A percentile compares a stretch with the other conserved stretches of the same genome.
Conservation (phyloP, 1,140 invertebrate species). For the Drosophila pachea region DNA sequence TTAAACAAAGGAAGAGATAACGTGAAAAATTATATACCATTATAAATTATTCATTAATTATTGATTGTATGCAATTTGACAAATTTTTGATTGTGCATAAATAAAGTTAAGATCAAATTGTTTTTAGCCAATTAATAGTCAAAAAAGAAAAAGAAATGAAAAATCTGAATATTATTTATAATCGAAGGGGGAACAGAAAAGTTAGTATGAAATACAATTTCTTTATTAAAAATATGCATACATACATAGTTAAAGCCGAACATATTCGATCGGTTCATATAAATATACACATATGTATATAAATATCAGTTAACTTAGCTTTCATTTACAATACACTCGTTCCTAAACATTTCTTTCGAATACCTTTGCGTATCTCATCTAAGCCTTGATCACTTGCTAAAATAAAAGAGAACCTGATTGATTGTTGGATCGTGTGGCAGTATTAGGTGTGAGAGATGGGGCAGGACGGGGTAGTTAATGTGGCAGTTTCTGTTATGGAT, state of each 20-base stretch:
- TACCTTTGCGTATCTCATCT: conserved; percentile 9
- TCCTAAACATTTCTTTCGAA: conserved; percentile 12
- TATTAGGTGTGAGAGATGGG: conserved; percentile 26
- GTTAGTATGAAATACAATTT: conserved; percentile 51
- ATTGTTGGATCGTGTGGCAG: conserved; percentile 47
- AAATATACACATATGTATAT: background rate
- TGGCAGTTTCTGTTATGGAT: conserved; percentile 63
- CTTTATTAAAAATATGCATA: conserved; percentile 63
- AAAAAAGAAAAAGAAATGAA: conserved; percentile 9
- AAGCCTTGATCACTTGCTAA: conserved; percentile 12
- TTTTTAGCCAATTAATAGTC: conserved; percentile 37
- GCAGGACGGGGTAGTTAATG: conserved; percentile 46
- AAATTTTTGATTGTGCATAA: conserved; percentile 55
- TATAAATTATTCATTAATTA: conserved; percentile 49
- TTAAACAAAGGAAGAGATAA: conserved; percentile 56
- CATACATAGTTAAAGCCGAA: conserved; percentile 53
- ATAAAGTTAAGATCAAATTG: conserved; percentile 68
- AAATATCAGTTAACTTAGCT: conserved; percentile 56
- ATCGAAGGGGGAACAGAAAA: too few relatives aligned
- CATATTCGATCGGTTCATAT: conserved; percentile 39
- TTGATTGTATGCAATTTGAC: conserved; percentile 41
- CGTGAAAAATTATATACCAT: conserved; percentile 56
- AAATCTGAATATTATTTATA: background rate
- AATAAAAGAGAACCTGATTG: conserved; percentile 9
- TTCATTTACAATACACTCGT: conserved; percentile 56